phyloP scores from a whole-genome alignment of 2,888 invertebrate species.

The Eubasilissa splendida region DNA sequence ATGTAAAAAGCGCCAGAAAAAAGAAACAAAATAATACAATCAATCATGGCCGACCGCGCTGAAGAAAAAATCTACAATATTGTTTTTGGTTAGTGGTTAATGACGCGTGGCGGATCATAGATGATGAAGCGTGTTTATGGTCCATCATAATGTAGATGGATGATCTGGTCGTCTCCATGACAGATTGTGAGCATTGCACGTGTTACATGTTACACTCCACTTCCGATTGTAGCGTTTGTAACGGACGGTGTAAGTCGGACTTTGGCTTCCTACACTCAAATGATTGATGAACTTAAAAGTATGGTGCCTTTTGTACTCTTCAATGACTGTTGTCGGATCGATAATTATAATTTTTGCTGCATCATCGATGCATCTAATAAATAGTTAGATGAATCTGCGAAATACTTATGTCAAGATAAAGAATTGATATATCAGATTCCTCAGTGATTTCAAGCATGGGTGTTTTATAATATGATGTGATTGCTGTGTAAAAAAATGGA shows the following conservation, averaged over 20 bases:
- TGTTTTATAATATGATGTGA: too few relatives aligned
- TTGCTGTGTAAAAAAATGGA: too few relatives aligned
- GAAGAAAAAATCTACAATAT: slow-evolving; percentile 44
- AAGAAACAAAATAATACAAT: not conserved
- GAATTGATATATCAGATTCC: too few relatives aligned
- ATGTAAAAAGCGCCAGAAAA: too few relatives aligned
- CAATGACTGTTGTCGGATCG: too few relatives aligned
- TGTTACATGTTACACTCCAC: slow-evolving; percentile 18
- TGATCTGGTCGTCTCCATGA: slow-evolving; percentile 42
- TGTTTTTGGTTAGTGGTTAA: slow-evolving; percentile 48
- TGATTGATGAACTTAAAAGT: slow-evolving; percentile 13
- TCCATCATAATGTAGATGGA: slow-evolving; percentile 48
- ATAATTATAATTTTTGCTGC: too few relatives aligned
- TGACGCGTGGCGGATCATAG: slow-evolving; percentile 45
- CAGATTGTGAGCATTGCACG: slow-evolving; percentile 40
- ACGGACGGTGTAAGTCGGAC: slow-evolving; percentile 8
- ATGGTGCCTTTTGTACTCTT: too few relatives aligned
- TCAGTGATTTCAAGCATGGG: too few relatives aligned
- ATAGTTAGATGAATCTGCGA: too few relatives aligned
- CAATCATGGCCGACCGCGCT: slow-evolving; percentile 32
- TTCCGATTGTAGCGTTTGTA: slow-evolving; percentile 30
- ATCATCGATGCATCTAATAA: too few relatives aligned
- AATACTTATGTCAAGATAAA: too few relatives aligned
- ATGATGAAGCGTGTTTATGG: slow-evolving; percentile 47
- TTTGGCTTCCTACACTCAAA: not conserved